Conservation (phyloP, 2,888 invertebrate genomes). For the Stenotaenia linearis region DNA sequence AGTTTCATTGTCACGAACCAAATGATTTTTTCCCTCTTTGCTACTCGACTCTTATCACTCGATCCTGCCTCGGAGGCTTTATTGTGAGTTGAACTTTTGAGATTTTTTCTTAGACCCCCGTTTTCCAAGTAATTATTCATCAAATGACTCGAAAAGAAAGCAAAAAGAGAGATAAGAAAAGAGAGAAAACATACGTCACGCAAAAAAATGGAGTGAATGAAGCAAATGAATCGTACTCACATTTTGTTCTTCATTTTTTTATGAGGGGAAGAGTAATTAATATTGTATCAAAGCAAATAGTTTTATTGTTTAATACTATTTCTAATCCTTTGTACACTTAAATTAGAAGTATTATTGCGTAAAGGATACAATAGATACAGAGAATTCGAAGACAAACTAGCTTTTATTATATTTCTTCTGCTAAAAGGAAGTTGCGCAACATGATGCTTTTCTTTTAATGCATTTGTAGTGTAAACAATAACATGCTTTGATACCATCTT, state of each 20-base stretch:
- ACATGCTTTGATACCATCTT: slow-evolving; percentile 1
- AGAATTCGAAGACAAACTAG: neutral
- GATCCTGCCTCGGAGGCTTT: slow-evolving; percentile 6
- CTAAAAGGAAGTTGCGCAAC: neutral
- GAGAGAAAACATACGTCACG: slow-evolving; percentile 8
- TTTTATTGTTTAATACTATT: too few species aligned
- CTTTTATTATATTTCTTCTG: neutral
- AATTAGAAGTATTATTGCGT: too few species aligned
- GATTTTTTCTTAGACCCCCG: neutral
- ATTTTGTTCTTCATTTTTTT: too few species aligned
- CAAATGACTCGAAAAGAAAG: slow-evolving; percentile 16
- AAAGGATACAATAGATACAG: too few species aligned
- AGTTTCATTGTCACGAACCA: slow-evolving; percentile 23
- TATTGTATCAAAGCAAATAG: too few species aligned
- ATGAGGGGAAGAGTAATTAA: too few species aligned
- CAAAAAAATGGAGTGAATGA: neutral
- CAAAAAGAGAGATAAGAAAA: neutral
- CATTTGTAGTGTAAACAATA: slow-evolving; percentile 5
- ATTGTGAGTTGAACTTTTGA: slow-evolving; percentile 19
- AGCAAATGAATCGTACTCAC: neutral
- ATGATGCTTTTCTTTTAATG: neutral
- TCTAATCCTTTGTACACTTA: too few species aligned
- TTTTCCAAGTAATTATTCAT: slow-evolving; percentile 24
- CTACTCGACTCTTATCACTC: neutral
- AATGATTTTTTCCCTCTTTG: neutral